Evolutionary conservation across 2,113 vertebrate genomes (phyloP), one percentile per base, ranked within the genome.

Genomic region (Sclerurus mexicanus): DNA sequence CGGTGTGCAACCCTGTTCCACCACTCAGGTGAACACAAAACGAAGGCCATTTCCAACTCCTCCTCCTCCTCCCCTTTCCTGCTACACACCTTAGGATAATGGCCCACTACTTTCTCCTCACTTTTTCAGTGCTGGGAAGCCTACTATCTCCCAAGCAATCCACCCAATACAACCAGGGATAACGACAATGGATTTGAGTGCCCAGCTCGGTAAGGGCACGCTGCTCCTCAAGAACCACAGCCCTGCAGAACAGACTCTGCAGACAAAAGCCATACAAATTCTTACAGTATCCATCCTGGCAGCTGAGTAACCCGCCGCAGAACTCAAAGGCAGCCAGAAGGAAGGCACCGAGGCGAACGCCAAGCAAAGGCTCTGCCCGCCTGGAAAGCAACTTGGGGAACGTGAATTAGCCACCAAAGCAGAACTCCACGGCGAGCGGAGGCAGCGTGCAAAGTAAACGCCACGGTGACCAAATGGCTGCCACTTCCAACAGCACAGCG

Each of bases 391-490:
- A 88, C 93, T 93, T 91, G 12, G 11, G 58, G 63, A 72, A 27
- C 6, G 1, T 17, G 64, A 37, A 64, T 60, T 9, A 47, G 85
- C 67, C 6, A 42, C 0, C 22, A 5, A n/a, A 55, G 66, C 74
- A 77, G 37, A 85, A 87, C 73, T 49, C 84, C 16, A 13, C 6
- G 6, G 64, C 69, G 8, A 72, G 91, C 81, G 30, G 77, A 69
- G 55, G 85, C 67, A 14, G 68, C 3, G 20, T 3, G 71, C 16
- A 10, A 76, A 93, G 66, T 56, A 76, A 63, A 79, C 76, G 90
- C 90, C 89, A 96, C 46, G 8, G 83, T 93, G 94, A 94, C 95
- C 96, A 96, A 97, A 96, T 96, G 94, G 96, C 94, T 95, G 95
- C 95, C 95, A 90, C 94, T 74, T 63, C 77, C 77, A 27, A 58